Evolutionary conservation across 2,888 invertebrate genomes (phyloP).

Genomic region (Pemphredon lugubris): DNA sequence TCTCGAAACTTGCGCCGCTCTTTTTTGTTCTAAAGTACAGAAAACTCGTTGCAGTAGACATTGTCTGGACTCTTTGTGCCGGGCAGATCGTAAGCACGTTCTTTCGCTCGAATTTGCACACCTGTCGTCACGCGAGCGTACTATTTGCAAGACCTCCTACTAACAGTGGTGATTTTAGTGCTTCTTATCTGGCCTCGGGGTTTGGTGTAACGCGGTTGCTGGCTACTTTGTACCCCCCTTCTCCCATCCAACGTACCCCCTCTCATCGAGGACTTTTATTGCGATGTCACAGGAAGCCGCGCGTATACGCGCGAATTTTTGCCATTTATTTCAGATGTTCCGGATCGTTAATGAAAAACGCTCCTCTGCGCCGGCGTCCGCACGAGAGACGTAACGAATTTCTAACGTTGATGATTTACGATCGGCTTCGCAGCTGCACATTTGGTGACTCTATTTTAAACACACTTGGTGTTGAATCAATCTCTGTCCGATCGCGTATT

Average conservation of each 20-base stretch:
- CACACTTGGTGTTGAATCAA: conserved; percentile 11
- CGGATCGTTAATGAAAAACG: conserved; percentile 58
- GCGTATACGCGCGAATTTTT: conserved; percentile 16
- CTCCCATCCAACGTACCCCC: conserved; percentile 20
- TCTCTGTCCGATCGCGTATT: too few species aligned
- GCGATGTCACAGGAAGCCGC: conserved; percentile 22
- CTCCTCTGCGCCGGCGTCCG: conserved; percentile 26
- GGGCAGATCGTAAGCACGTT: too few species aligned
- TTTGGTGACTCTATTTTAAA: conserved; percentile 16
- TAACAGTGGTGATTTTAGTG: conserved; percentile 75
- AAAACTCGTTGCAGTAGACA: conserved; percentile 17
- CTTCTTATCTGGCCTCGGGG: conserved; percentile 74
- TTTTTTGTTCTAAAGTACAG: not conserved
- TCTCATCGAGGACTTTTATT: conserved; percentile 36
- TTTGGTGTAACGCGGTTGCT: conserved; percentile 81
- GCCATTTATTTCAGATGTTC: conserved; percentile 65
- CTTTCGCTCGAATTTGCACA: conserved; percentile 58
- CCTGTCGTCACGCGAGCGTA: conserved; percentile 65
- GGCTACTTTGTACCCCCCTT: conserved; percentile 77
- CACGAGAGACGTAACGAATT: conserved; percentile 51
- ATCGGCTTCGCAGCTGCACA: conserved; percentile 37
- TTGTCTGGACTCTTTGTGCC: too few species aligned
- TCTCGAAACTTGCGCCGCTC: too few species aligned
- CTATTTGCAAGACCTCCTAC: conserved; percentile 70
- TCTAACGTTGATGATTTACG: conserved; percentile 52